Evolutionary conservation across 2,888 invertebrate species (phyloP).

Genomic region (Drosophila melanocephala): DNA sequence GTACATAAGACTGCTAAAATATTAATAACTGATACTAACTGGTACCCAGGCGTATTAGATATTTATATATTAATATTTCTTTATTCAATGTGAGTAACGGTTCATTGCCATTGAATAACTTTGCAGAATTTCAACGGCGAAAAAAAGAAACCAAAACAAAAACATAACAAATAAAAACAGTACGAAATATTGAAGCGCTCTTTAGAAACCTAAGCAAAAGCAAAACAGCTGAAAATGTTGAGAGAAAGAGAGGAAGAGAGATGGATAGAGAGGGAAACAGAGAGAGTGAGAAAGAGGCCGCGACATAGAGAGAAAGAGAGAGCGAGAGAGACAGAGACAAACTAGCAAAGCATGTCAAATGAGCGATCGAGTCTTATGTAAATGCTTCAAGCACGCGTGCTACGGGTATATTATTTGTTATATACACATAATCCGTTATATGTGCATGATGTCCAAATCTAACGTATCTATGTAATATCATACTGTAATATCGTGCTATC

Average conservation of each 20-base stretch:
- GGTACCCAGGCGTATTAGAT: constrained; percentile 43
- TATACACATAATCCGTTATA: constrained; percentile 5
- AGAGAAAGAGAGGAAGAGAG: background rate
- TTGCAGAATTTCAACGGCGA: constrained; percentile 59
- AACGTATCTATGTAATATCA: constrained; percentile 30
- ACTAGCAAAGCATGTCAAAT: constrained; percentile 60
- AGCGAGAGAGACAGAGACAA: constrained; percentile 22
- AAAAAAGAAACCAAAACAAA: constrained; percentile 26
- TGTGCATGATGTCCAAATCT: constrained; percentile 9
- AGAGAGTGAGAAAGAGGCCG: background rate
- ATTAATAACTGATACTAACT: constrained; percentile 33
- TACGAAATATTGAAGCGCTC: constrained; percentile 14
- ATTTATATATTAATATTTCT: constrained; percentile 43
- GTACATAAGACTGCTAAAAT: background rate
- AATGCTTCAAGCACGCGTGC: constrained; percentile 63
- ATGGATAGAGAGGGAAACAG: background rate
- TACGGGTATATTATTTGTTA: constrained; percentile 50
- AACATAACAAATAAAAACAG: constrained; percentile 10
- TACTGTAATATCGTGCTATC: constrained; percentile 24
- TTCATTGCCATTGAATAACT: constrained; percentile 76
- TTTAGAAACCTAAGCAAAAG: constrained; percentile 37
- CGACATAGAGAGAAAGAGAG: constrained; percentile 17
- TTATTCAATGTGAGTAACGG: constrained; percentile 58
- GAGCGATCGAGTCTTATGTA: constrained; percentile 67
- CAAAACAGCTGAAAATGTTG: constrained; percentile 7